These are phyloP conservation scores for Drosophila aldrichi DNA, from an alignment of 2,888 invertebrate genomes.

Conservation along the genomic window DNA sequence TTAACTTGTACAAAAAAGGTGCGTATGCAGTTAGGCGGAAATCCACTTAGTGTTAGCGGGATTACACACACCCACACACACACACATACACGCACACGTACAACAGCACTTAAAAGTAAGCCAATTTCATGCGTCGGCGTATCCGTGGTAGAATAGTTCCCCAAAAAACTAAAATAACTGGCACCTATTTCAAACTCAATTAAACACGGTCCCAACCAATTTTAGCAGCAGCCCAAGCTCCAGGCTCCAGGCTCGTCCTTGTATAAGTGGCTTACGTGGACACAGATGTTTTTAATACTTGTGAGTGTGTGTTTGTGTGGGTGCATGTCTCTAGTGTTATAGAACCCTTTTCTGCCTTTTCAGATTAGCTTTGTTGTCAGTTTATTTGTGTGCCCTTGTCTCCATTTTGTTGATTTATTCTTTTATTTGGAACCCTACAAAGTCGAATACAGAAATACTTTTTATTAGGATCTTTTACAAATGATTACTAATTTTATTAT, in stretches of 20 bases:
- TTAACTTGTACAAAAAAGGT: slow-evolving; percentile 46
- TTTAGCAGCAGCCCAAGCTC: background rate
- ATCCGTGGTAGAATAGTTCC: slow-evolving; percentile 21
- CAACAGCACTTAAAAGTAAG: slow-evolving; percentile 61
- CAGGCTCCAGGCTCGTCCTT: background rate
- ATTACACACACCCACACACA: slow-evolving; percentile 13
- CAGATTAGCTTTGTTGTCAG: slow-evolving; percentile 48
- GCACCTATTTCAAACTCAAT: slow-evolving; percentile 81
- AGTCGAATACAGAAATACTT: background rate
- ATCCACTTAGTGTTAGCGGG: slow-evolving; percentile 11
- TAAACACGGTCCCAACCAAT: slow-evolving; percentile 63
- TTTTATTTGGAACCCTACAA: slow-evolving; percentile 31
- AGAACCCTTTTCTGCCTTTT: slow-evolving; percentile 31
- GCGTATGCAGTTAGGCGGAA: slow-evolving; percentile 11
- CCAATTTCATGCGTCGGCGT: slow-evolving; percentile 72
- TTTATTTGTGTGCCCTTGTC: slow-evolving; percentile 10
- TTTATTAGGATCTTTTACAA: background rate
- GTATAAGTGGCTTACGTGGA: slow-evolving; percentile 44
- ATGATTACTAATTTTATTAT: too few relatives aligned
- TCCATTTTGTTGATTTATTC: slow-evolving; percentile 9
- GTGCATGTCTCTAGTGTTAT: slow-evolving; percentile 3
- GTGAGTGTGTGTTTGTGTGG: background rate
- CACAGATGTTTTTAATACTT: slow-evolving; percentile 50
- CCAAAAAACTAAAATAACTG: slow-evolving; percentile 28
- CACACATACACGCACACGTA: slow-evolving; percentile 1